phyloP scores from a whole-genome alignment of 2,113 vertebrate species.

The Mesitornis unicolor region DNA sequence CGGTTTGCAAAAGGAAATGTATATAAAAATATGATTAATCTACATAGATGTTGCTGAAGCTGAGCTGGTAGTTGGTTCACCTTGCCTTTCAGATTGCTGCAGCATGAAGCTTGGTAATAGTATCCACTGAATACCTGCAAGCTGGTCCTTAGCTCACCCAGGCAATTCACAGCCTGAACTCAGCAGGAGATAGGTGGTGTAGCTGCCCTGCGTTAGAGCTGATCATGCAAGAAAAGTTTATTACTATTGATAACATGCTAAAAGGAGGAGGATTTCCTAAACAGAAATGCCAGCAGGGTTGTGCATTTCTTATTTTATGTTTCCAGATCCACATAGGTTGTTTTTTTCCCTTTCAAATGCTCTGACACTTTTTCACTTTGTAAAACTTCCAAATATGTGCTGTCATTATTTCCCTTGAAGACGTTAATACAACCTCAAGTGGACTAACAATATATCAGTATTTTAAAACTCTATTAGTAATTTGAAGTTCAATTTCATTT shows the following conservation, averaged over 20 bases:
- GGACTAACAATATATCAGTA: background rate
- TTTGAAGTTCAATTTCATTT: background rate
- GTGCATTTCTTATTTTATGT: background rate
- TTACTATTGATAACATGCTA: background rate
- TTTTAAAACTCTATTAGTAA: background rate
- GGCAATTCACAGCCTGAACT: background rate
- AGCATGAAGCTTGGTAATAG: background rate
- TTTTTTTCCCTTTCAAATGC: background rate
- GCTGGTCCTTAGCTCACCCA: background rate
- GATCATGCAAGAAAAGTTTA: background rate
- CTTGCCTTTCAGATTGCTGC: background rate
- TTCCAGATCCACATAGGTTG: background rate
- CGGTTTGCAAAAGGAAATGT: accelerated
- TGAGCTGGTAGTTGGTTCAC: background rate
- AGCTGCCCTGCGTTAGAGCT: background rate
- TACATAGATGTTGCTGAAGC: background rate
- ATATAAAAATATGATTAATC: background rate
- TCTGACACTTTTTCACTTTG: background rate
- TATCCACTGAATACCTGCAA: background rate
- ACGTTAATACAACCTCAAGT: background rate
- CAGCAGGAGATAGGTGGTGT: background rate
- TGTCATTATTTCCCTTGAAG: background rate
- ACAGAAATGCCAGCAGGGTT: background rate
- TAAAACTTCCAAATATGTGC: background rate
- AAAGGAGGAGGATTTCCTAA: background rate